These are phyloP conservation scores for Psettodes erumei DNA, from an alignment of 2,113 vertebrate genomes.

Conservation along the genomic window DNA sequence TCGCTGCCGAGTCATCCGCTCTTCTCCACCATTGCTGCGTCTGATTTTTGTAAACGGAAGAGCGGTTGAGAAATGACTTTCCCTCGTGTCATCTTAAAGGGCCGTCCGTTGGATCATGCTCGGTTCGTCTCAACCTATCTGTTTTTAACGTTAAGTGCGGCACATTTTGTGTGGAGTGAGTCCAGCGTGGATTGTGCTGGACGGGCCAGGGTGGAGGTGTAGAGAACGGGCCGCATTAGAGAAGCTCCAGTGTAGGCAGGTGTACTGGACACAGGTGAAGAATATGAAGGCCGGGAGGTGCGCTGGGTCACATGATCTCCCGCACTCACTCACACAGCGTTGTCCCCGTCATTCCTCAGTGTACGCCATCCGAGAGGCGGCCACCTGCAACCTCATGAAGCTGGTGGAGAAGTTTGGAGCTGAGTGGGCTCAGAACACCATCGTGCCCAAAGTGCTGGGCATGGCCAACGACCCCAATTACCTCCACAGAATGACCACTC, in stretches of 20 bases:
- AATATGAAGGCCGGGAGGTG: background rate
- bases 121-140: too few species aligned
- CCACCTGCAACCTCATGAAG: slow-evolving; percentile 91
- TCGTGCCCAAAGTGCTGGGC: slow-evolving; percentile 91
- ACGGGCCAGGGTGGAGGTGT: too few species aligned
- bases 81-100: background rate
- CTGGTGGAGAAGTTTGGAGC: slow-evolving; percentile 93
- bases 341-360: slow-evolving; percentile 72
- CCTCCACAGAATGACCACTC: slow-evolving; percentile 93
- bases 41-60: background rate
- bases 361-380: slow-evolving; percentile 90
- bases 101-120: too few species aligned
- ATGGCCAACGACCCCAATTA: slow-evolving; percentile 94
- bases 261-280: background rate
- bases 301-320: background rate
- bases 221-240: background rate
- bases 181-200: too few species aligned
- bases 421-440: slow-evolving; percentile 92
- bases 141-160: too few species aligned
- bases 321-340: too few species aligned
- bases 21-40: too few species aligned
- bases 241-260: background rate
- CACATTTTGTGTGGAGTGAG: too few species aligned
- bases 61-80: background rate
- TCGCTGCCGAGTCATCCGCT: background rate